Evolutionary conservation across 2,113 vertebrate species (phyloP).

Genomic region (Neodon shergylaensis): DNA sequence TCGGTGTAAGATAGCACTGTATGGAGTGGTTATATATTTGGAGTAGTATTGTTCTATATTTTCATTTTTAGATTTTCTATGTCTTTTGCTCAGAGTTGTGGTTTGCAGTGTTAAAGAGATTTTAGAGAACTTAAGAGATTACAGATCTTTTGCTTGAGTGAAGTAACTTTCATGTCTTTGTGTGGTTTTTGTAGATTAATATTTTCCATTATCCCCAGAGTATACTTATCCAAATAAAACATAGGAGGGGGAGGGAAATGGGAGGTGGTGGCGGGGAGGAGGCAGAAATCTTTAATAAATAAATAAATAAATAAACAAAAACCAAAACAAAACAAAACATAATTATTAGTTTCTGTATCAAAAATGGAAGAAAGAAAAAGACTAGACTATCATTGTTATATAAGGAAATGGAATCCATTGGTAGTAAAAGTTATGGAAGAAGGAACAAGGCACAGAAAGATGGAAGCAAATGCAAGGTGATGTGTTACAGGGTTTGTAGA

Average conservation of each 20-base stretch:
- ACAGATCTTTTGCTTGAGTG: background rate
- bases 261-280: too few species aligned
- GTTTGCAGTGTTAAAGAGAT: background rate
- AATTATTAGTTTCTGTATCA: background rate
- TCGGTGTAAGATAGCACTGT: background rate
- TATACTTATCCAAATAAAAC: background rate
- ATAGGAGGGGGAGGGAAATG: too few species aligned
- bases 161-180: background rate
- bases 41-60: constrained; percentile 24
- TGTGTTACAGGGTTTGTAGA: background rate
- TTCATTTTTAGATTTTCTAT: constrained; percentile 34
- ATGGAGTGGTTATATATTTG: background rate
- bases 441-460: background rate
- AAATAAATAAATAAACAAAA: too few species aligned
- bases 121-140: background rate
- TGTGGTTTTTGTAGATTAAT: background rate
- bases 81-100: constrained; percentile 44
- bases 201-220: background rate
- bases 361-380: background rate
- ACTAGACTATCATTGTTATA: background rate
- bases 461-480: background rate
- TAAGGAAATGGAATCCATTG: background rate
- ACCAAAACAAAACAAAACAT: constrained; percentile 2
- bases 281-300: too few species aligned
- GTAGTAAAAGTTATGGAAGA: background rate